Percentiles rank a stretch among this genome's conserved stretches.
Evolutionary conservation across 2,797 vertebrate species (phyloP).

Genomic region (Clarias laeviceps): DNA sequence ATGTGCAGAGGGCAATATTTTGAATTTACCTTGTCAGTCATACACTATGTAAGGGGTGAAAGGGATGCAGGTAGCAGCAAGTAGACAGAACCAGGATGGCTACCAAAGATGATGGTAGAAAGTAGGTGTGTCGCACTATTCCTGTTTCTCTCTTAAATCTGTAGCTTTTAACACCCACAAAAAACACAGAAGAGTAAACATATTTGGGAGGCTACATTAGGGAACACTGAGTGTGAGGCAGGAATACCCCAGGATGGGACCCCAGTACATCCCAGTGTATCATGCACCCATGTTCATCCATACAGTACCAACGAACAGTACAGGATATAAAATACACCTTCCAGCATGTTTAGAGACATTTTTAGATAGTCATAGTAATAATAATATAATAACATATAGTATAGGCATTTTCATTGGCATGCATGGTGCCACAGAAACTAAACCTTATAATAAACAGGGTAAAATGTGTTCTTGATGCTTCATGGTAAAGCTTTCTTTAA

Average conservation of each 20-base stretch:
- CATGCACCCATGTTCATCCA: neutral
- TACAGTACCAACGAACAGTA: neutral
- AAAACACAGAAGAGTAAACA: neutral
- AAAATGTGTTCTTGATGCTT: neutral
- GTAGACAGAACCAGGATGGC: neutral
- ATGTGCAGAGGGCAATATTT: neutral
- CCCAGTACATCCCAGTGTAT: neutral
- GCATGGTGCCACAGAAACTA: neutral
- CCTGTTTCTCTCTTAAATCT: neutral
- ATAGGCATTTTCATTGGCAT: neutral
- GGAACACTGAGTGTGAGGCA: neutral
- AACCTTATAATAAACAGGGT: neutral
- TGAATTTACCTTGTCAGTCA: neutral
- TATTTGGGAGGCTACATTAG: neutral
- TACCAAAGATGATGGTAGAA: neutral
- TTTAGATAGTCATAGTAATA: neutral
- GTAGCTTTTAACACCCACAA: neutral
- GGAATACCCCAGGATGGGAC: neutral
- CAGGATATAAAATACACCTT: neutral
- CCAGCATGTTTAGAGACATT: neutral
- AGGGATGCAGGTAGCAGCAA: neutral
- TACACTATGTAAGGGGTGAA: neutral
- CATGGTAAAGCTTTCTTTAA: neutral
- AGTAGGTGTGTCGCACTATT: neutral
- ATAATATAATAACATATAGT: neutral